Percentiles rank a stretch among this genome's conserved stretches.
These are phyloP conservation scores for Neomorphus geoffroyi DNA, from an alignment of 2,797 vertebrate species.

Conservation along the genomic window DNA sequence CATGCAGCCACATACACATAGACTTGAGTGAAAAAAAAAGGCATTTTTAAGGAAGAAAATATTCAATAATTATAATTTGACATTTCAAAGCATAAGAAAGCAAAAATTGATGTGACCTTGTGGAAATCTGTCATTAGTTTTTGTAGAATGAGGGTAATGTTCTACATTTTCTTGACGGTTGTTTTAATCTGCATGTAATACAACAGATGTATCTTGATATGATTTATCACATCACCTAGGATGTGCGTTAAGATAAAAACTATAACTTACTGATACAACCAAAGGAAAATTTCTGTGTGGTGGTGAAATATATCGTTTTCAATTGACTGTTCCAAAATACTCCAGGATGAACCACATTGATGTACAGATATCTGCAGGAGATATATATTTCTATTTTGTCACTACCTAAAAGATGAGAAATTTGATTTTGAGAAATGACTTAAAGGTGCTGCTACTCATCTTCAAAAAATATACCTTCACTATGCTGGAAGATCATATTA, in stretches of 20 bases:
- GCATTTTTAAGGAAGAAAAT: not conserved
- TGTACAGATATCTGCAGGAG: not conserved
- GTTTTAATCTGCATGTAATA: not conserved
- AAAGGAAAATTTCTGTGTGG: not conserved
- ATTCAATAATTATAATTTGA: not conserved
- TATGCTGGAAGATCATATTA: not conserved
- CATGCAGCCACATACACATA: not conserved
- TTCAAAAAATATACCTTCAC: not conserved
- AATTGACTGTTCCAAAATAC: not conserved
- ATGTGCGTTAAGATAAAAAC: not conserved
- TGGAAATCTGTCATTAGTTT: not conserved
- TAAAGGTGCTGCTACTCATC: not conserved
- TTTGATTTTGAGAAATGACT: not conserved
- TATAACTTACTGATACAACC: not conserved
- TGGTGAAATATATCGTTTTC: not conserved
- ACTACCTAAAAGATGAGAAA: not conserved
- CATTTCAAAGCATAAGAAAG: not conserved
- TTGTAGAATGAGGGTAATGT: not conserved
- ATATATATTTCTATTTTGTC: not conserved
- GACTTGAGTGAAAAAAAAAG: not conserved
- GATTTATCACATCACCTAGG: not conserved
- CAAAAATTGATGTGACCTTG: not conserved
- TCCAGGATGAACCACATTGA: not conserved
- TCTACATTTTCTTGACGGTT: not conserved
- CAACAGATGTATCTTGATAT: not conserved